Evolutionary conservation across 2,888 invertebrate species (phyloP), one percentile per base, ranked within the genome.

Genomic region (Lordiphosa fenestrarum): DNA sequence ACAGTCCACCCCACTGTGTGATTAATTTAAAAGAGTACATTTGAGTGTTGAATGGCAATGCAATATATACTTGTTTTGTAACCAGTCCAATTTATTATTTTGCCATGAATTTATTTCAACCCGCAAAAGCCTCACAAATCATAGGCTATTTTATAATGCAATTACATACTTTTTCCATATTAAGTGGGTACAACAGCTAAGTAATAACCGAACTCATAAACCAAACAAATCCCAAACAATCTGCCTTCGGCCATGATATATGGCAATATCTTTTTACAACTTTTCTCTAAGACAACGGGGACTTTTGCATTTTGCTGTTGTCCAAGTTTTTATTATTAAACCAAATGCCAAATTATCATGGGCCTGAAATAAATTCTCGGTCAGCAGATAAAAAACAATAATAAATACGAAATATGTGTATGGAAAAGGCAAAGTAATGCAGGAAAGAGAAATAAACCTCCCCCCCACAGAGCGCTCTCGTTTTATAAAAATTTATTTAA

Each of bases 161-260:
- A 44, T 44, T 44, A 44, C 30, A 33, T 44, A 13, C 25, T 33
- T 44, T 30, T 10, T 9, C 30, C 44, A n/a, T 44, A 44, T 44
- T 44, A 44, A 44, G 30, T 10, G 30, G 30, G 30, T 4, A 30
- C 44, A 21, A 25, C 33, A 39, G 6, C 55, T 41, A 39, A 39
- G 60, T 52, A 48, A 37, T 39, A 50, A 53, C 42, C 47, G 40
- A 65, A 66, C 70, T 67, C 84, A 62, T 77, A 84, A 81, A 77
- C 68, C 59, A 56, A 30, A 48, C 68, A 77, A 81, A 76, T 78
- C 63, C 78, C 37, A 62, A 58, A 71, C 76, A 76, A 84, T 84
- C 75, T 74, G 71, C 74, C 55, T 55, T 71, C 53, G 81, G 84
- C 60, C 69, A 74, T 84, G 73, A 77, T 80, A 72, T 67, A 77